Conservation (phyloP, 2,797 vertebrate species). For the Saguinus oedipus region DNA sequence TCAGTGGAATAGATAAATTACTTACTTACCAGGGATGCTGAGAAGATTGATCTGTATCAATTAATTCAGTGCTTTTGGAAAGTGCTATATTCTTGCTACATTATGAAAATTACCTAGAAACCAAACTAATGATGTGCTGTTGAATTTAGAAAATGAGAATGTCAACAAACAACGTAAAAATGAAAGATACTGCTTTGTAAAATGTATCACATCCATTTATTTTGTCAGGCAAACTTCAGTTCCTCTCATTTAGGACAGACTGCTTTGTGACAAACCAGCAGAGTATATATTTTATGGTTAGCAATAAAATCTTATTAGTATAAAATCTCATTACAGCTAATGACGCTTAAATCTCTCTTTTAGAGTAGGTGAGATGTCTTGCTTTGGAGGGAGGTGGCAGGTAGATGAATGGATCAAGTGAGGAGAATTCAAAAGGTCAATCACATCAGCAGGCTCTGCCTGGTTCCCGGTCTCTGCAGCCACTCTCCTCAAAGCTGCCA, state of each 20-base stretch:
- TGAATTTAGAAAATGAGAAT: slow-evolving; percentile 67
- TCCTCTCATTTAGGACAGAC: slow-evolving; percentile 59
- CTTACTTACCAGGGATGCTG: slow-evolving; percentile 11
- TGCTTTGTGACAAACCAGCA: slow-evolving; percentile 22
- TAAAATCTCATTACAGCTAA: slow-evolving; percentile 63
- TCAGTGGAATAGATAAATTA: slow-evolving; percentile 22
- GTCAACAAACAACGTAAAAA: slow-evolving; percentile 68
- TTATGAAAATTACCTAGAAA: slow-evolving; percentile 67
- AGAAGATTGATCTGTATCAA: slow-evolving; percentile 56
- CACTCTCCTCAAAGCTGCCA: not conserved
- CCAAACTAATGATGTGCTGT: slow-evolving; percentile 16
- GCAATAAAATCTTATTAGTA: slow-evolving; percentile 70
- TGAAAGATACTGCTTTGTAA: slow-evolving; percentile 51
- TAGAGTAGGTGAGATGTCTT: slow-evolving; percentile 29
- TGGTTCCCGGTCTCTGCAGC: not conserved
- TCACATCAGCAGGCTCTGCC: not conserved
- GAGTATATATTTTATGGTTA: slow-evolving; percentile 59
- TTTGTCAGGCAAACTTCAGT: slow-evolving; percentile 34
- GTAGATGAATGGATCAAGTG: slow-evolving; percentile 7
- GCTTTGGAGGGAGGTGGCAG: not conserved
- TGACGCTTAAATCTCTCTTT: slow-evolving; percentile 45
- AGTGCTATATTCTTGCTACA: slow-evolving; percentile 38
- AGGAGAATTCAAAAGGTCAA: not conserved
- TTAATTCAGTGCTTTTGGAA: slow-evolving; percentile 34
- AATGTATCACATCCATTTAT: slow-evolving; percentile 39